Conservation (phyloP, 2,888 invertebrate species). For the Agrotis segetum region DNA sequence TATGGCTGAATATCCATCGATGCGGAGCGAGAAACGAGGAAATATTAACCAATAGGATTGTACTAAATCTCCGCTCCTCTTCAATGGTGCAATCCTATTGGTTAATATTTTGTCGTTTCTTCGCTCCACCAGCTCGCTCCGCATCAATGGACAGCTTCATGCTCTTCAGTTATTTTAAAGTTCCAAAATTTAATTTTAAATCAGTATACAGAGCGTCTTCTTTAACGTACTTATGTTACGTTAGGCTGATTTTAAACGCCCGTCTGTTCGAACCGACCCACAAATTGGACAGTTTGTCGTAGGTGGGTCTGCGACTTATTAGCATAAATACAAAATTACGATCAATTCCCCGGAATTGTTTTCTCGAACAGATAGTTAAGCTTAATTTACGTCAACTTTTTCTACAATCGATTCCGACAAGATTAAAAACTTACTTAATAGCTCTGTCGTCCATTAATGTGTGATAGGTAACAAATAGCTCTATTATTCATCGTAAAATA, state of each 20-base stretch:
- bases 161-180: no score
- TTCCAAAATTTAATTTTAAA: no score
- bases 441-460: constrained; percentile 50
- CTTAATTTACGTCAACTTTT: constrained; percentile 71
- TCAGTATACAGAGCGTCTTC: no score
- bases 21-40: no score
- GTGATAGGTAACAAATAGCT: constrained; percentile 61
- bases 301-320: constrained; percentile 76
- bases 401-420: constrained; percentile 51
- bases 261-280: constrained; percentile 52
- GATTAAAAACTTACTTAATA: constrained; percentile 61
- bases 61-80: no score
- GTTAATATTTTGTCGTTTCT: no score
- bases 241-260: constrained; percentile 26
- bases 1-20: no score
- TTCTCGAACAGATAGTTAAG: constrained; percentile 76
- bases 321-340: constrained; percentile 83
- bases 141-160: no score
- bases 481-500: constrained; percentile 62
- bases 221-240: no score
- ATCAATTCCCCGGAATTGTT: constrained; percentile 77
- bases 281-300: constrained; percentile 71
- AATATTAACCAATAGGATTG: no score
- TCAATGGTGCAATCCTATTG: no score
- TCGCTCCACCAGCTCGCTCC: no score